Base-by-base conservation (phyloP, 2,888 invertebrate species). In the Leptinotarsa tumamoca region DNA sequence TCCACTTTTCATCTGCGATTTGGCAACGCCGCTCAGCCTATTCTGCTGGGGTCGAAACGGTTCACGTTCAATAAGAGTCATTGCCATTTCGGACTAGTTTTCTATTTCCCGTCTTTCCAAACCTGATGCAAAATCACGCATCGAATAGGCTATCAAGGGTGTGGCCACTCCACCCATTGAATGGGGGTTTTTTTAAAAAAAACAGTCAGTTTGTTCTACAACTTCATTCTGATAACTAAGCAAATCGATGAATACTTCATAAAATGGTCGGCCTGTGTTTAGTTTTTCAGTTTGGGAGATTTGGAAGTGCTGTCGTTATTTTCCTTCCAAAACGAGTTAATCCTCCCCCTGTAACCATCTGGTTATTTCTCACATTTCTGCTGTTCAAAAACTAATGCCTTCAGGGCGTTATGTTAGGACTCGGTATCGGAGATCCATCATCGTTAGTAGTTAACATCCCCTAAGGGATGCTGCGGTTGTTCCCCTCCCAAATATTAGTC, bases 61-160 rank as follows among this genome's bases (percentile, higher is more conserved):
- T 91, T 91, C 90, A 91, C 89, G 90, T 91, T 91, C 91, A 86
- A 88, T 88, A 87, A 85, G 86, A 87, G 88, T 88, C 88, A 88
- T 88, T 88, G 88, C 87, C 88, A 87, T 87, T 76, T 79, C 74
- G 80, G 72, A 80, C 79, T 78, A 80, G 69, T 74, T 80, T 75
- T 58, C 71, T 72, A 71, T 71, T 76, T 78, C 72, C 68, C 70
- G 71, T 74, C 67, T 73, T 70, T 54, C 72, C 56, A 72, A 68
- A 78, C 67, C 73, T 74, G 61, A 33, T 74, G 71, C 68, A 68
- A 73, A 76, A 66, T 52, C 68, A 71, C 56, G 63, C 50, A 49
- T 63, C 66, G 21, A 71, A 73, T 66, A 68, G 71, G 18, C 49
- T 13, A 58, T 71, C 54, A 73, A 76, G 73, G 77, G 77, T 74